These are phyloP conservation scores for Volucella zonaria DNA, from an alignment of 2,888 invertebrate genomes.

Conservation along the genomic window DNA sequence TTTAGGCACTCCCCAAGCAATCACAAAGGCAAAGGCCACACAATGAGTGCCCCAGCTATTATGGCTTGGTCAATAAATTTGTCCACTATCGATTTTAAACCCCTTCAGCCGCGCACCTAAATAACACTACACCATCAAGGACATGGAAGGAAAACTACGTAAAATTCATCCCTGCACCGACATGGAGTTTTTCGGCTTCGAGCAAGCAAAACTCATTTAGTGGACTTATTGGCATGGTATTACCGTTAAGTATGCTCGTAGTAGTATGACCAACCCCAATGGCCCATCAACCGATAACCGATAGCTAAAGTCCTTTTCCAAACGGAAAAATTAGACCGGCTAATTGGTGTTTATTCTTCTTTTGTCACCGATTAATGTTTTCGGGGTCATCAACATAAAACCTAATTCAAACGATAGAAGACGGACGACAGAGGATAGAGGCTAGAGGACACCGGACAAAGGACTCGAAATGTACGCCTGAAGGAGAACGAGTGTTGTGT, in stretches of 20 bases:
- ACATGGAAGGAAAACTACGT: neutral
- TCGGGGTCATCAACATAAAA: constrained; percentile 61
- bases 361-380: constrained; percentile 69
- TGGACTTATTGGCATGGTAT: constrained; percentile 41
- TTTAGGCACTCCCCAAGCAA: neutral
- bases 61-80: constrained; percentile 18
- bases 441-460: constrained; percentile 9
- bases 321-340: constrained; percentile 52
- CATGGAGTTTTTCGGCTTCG: neutral
- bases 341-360: constrained; percentile 66
- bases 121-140: neutral
- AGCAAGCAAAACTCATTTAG: neutral
- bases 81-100: constrained; percentile 35
- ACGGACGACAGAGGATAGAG: too few relatives aligned
- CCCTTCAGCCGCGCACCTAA: constrained; percentile 15
- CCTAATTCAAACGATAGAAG: constrained; percentile 26
- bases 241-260: neutral
- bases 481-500: constrained; percentile 38
- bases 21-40: neutral
- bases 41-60: neutral
- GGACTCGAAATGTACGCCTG: neutral
- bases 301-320: constrained; percentile 23
- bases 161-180: neutral
- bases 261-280: neutral
- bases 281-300: constrained; percentile 24